Percentiles rank a stretch among this genome's conserved stretches.
phyloP scores from a whole-genome alignment of 2,888 invertebrate species.

The Anagyrus pseudococci region DNA sequence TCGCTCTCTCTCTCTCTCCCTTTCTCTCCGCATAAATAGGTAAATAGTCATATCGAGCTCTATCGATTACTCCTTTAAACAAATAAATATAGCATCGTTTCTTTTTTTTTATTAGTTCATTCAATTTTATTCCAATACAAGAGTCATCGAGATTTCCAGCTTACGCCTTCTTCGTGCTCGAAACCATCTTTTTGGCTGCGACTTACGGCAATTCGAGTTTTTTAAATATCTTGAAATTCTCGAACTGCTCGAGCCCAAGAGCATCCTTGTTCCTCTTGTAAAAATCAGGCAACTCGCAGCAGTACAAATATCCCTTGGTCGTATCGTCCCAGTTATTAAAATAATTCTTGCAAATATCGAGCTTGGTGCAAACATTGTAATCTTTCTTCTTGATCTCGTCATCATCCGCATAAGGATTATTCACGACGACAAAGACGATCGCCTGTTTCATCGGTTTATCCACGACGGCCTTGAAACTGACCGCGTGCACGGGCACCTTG shows the following conservation, averaged over 20 bases:
- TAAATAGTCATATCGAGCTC: too few relatives aligned
- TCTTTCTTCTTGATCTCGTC: not conserved
- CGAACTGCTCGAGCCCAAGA: not conserved
- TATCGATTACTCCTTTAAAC: too few relatives aligned
- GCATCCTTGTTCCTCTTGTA: not conserved
- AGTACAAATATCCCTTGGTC: not conserved
- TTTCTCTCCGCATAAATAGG: too few relatives aligned
- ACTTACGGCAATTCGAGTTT: too few relatives aligned
- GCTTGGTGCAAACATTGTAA: not conserved
- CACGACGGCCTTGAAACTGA: constrained; percentile 70
- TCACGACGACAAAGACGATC: constrained; percentile 67
- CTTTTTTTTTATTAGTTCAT: too few relatives aligned
- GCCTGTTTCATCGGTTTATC: constrained; percentile 64
- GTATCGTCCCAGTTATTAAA: not conserved
- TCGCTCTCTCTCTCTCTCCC: too few relatives aligned
- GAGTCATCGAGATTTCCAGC: too few relatives aligned
- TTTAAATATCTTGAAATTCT: too few relatives aligned
- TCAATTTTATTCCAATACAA: too few relatives aligned
- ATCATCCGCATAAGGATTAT: not conserved
- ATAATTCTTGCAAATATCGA: not conserved
- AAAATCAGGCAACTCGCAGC: not conserved
- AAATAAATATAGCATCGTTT: too few relatives aligned
- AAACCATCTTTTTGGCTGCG: too few relatives aligned
- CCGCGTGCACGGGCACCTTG: constrained; percentile 64
- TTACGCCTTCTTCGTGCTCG: too few relatives aligned